Conservation (phyloP, 1,140 invertebrate genomes). For the Drosophila nikananu region DNA sequence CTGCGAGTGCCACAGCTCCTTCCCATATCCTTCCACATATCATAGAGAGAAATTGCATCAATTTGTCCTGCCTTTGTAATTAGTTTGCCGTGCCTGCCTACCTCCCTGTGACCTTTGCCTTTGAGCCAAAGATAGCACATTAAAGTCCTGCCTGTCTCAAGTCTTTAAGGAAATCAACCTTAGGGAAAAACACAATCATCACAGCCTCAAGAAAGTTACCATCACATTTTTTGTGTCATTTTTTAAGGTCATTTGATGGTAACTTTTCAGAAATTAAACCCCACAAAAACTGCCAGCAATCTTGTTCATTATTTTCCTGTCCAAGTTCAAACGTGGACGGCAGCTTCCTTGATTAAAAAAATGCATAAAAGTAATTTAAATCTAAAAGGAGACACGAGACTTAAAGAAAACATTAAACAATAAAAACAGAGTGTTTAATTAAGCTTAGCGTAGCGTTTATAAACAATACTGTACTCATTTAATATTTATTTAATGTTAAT, state of each 20-base stretch:
- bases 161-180: background rate
- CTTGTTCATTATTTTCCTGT: background rate
- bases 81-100: constrained; percentile 8
- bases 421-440: no score
- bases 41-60: constrained; percentile 36
- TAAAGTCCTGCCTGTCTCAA: background rate
- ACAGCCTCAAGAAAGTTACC: background rate
- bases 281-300: constrained; percentile 2
- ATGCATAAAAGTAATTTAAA: background rate
- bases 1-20: background rate
- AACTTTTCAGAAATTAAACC: constrained; percentile 21
- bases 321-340: constrained; percentile 1
- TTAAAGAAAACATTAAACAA: no score
- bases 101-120: constrained; percentile 5
- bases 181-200: background rate
- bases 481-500: no score
- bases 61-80: constrained; percentile 34
- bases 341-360: constrained; percentile 18
- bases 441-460: no score
- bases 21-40: background rate
- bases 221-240: no score
- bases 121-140: background rate
- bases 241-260: background rate
- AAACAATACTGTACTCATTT: no score
- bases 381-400: background rate